phyloP scores from a whole-genome alignment of 2,888 invertebrate genomes.

The Dryobotodes eremita region DNA sequence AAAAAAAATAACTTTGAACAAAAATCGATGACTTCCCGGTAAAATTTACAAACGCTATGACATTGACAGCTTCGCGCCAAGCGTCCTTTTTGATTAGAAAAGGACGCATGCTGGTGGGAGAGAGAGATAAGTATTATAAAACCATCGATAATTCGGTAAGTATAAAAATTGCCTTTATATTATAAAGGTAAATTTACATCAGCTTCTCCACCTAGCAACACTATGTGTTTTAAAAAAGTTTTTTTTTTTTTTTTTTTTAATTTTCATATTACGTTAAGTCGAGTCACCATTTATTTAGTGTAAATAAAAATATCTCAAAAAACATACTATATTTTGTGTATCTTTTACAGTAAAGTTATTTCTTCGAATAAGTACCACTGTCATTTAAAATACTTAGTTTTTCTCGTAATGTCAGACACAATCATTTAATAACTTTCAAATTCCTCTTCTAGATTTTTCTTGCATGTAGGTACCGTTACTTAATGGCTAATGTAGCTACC shows the following conservation, averaged over 20 bases:
- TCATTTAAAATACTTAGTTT: conserved; percentile 11
- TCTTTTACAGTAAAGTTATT: background rate
- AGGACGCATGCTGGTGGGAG: too few relatives aligned
- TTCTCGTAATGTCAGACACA: conserved; percentile 3
- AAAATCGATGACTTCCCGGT: too few relatives aligned
- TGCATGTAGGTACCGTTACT: conserved; percentile 11
- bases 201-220: too few relatives aligned
- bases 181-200: too few relatives aligned
- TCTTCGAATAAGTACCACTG: background rate
- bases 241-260: background rate
- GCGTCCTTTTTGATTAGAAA: too few relatives aligned
- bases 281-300: conserved; percentile 15
- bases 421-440: conserved; percentile 41
- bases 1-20: too few relatives aligned
- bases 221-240: too few relatives aligned
- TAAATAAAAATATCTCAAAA: conserved; percentile 12
- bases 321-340: background rate
- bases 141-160: too few relatives aligned
- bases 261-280: background rate
- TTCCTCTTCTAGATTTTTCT: conserved; percentile 49
- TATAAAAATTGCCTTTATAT: too few relatives aligned
- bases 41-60: too few relatives aligned
- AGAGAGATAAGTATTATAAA: too few relatives aligned
- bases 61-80: too few relatives aligned
- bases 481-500: background rate